Evolutionary conservation across 2,113 vertebrate genomes (phyloP).

Genomic region (Brevimyrus niger): DNA sequence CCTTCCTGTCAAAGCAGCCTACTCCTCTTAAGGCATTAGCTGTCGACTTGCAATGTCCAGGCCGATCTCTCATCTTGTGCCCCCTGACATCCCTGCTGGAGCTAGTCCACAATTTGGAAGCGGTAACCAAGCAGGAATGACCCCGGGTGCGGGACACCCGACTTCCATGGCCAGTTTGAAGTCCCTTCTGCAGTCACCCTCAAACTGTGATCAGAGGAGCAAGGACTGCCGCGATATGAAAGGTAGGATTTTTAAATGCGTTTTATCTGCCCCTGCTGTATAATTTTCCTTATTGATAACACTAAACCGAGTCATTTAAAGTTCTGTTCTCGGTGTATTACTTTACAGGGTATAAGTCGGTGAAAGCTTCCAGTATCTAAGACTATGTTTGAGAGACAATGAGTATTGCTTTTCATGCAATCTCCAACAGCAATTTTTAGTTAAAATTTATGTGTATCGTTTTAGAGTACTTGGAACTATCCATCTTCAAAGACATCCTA

Average conservation of each 20-base stretch:
- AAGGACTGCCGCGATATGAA: conserved; percentile 55
- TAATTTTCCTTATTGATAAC: not conserved
- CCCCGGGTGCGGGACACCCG: conserved; percentile 52
- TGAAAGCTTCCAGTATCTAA: not conserved
- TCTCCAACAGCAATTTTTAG: not conserved
- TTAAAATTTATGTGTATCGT: not conserved
- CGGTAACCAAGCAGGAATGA: conserved; percentile 53
- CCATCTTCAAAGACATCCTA: not conserved
- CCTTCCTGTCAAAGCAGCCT: not conserved
- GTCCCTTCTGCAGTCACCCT: conserved; percentile 62
- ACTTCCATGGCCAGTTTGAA: conserved; percentile 60
- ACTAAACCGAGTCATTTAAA: not conserved
- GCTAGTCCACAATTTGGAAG: conserved; percentile 64
- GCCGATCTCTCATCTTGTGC: conserved; percentile 62
- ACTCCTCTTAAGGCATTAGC: conserved; percentile 19
- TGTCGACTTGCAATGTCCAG: conserved; percentile 59
- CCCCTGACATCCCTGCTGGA: conserved; percentile 63
- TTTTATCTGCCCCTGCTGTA: not conserved
- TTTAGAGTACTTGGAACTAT: not conserved
- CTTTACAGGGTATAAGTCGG: not conserved
- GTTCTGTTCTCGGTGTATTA: not conserved
- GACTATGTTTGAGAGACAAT: not conserved
- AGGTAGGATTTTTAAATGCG: conserved; percentile 42
- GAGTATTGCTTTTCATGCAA: not conserved
- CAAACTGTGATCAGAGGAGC: conserved; percentile 58